Percentiles rank a stretch among this genome's conserved stretches.
Conservation (phyloP, 2,888 invertebrate genomes). For the Hesperia comma region DNA sequence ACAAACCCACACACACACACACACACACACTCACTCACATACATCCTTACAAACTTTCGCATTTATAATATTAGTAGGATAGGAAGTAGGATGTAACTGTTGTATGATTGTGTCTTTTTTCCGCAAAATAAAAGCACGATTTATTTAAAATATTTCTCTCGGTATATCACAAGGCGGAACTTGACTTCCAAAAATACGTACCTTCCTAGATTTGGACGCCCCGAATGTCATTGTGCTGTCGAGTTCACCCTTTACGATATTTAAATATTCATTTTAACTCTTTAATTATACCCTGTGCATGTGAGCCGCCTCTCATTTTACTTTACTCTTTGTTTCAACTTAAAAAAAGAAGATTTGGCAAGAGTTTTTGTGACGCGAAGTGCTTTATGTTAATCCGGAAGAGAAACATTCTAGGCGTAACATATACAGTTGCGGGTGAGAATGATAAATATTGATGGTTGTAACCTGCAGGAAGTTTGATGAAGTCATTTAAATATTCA, state of each 20-base stretch:
- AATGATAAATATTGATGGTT: slow-evolving; percentile 36
- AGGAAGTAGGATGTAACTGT: no score
- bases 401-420: slow-evolving; percentile 33
- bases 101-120: no score
- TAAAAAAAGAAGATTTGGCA: slow-evolving; percentile 41
- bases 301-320: slow-evolving; percentile 65
- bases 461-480: slow-evolving; percentile 8
- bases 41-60: no score
- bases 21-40: no score
- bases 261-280: slow-evolving; percentile 82
- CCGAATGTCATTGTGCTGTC: slow-evolving; percentile 76
- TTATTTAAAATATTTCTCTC: slow-evolving; percentile 42
- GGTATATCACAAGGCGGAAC: slow-evolving; percentile 57
- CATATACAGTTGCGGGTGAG: slow-evolving; percentile 29
- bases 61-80: no score
- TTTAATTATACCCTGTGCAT: slow-evolving; percentile 81
- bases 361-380: slow-evolving; percentile 51
- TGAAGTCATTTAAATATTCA: slow-evolving; percentile 11
- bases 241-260: slow-evolving; percentile 72
- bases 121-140: no score
- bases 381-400: slow-evolving; percentile 48
- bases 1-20: no score
- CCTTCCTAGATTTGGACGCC: slow-evolving; percentile 74
- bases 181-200: slow-evolving; percentile 77
- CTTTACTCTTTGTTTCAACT: slow-evolving; percentile 57